Conservation (phyloP, 1,140 invertebrate species). For the Tetragonula clypearis region DNA sequence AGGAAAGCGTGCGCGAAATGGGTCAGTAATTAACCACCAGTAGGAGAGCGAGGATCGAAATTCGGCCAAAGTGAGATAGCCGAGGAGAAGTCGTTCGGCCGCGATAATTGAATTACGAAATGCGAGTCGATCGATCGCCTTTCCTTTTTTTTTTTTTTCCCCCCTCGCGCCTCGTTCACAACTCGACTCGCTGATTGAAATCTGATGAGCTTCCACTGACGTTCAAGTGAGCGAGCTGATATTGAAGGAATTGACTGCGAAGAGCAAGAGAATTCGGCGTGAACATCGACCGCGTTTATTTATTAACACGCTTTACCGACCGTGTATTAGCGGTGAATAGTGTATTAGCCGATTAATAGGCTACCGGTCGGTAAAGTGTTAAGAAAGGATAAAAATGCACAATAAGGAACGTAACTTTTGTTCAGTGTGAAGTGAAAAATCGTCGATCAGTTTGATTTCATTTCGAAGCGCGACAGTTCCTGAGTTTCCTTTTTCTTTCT, state of each 20-base stretch:
- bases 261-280: not conserved
- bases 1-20: slow-evolving; percentile 32
- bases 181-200: not conserved
- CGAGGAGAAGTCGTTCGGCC: slow-evolving; percentile 14
- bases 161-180: too few species aligned
- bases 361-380: too few species aligned
- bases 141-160: not conserved
- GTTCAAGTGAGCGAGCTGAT: too few species aligned
- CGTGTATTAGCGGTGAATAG: too few species aligned
- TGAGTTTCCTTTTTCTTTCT: too few species aligned
- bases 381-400: too few species aligned
- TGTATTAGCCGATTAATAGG: too few species aligned
- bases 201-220: not conserved
- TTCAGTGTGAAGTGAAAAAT: too few species aligned
- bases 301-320: too few species aligned
- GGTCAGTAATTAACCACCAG: slow-evolving; percentile 46
- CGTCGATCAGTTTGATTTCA: too few species aligned
- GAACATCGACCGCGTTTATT: not conserved
- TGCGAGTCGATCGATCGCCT: not conserved
- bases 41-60: slow-evolving; percentile 22
- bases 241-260: not conserved
- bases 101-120: slow-evolving; percentile 44
- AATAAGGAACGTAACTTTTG: too few species aligned
- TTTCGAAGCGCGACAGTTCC: too few species aligned
- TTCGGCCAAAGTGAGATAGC: slow-evolving; percentile 21